These are phyloP conservation scores for Athetis lepigone DNA, from an alignment of 2,888 invertebrate genomes.

Conservation along the genomic window DNA sequence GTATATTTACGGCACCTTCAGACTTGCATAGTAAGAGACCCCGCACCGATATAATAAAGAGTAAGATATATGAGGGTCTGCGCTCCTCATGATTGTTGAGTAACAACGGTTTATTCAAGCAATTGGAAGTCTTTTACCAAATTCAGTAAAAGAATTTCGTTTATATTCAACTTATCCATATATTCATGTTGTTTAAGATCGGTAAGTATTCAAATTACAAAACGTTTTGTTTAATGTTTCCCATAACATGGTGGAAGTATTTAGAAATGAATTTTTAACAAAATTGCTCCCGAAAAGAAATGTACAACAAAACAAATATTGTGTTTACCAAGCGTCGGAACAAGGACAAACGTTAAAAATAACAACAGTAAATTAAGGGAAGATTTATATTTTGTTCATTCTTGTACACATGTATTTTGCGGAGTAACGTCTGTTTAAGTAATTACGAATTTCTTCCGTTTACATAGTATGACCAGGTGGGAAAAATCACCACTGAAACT, in stretches of 20 bases:
- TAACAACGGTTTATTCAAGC: slow-evolving; percentile 67
- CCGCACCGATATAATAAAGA: slow-evolving; percentile 80
- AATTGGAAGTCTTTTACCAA: slow-evolving; percentile 68
- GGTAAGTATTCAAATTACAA: slow-evolving; percentile 44
- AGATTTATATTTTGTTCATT: slow-evolving; percentile 41
- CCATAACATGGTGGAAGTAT: slow-evolving; percentile 23
- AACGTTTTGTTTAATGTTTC: slow-evolving; percentile 51
- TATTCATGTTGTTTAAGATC: slow-evolving; percentile 37
- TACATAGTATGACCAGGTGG: neutral
- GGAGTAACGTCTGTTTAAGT: slow-evolving; percentile 14
- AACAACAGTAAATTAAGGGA: slow-evolving; percentile 49
- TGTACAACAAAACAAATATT: slow-evolving; percentile 49
- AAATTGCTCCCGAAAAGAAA: slow-evolving; percentile 48
- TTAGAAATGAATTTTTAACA: slow-evolving; percentile 52
- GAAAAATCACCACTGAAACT: too few species aligned
- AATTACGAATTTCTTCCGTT: slow-evolving; percentile 23
- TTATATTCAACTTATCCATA: slow-evolving; percentile 38
- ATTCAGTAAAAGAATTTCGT: slow-evolving; percentile 66
- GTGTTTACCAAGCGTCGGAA: slow-evolving; percentile 40
- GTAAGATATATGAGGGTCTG: slow-evolving; percentile 78
- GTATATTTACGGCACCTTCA: slow-evolving; percentile 86
- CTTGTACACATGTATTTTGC: slow-evolving; percentile 32
- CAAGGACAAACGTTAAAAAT: slow-evolving; percentile 52
- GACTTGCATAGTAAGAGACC: slow-evolving; percentile 76
- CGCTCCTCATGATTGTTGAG: slow-evolving; percentile 66